phyloP scores from a whole-genome alignment of 1,140 invertebrate species.

The Galleria mellonella region DNA sequence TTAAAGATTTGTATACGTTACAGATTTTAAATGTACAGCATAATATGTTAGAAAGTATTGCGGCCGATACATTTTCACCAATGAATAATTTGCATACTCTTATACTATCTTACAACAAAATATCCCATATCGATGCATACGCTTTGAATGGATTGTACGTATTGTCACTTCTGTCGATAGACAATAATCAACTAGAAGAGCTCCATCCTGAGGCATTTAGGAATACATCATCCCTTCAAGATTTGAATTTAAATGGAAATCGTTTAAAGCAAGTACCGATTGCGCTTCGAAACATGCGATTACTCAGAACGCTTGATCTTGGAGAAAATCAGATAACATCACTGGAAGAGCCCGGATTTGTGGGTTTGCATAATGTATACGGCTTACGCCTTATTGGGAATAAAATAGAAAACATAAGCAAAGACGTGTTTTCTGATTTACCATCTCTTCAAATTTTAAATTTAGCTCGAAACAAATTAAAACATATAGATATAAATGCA shows the following conservation, averaged over 20 bases:
- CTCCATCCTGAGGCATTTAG: slow-evolving; percentile 87
- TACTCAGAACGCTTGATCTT: slow-evolving; percentile 87
- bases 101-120: slow-evolving; percentile 85
- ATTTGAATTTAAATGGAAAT: slow-evolving; percentile 91
- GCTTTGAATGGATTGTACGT: slow-evolving; percentile 87
- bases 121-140: slow-evolving; percentile 84
- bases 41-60: slow-evolving; percentile 86
- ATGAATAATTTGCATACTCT: slow-evolving; percentile 90
- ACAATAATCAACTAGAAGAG: slow-evolving; percentile 85
- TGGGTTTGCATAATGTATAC: slow-evolving; percentile 86
- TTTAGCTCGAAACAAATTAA: slow-evolving; percentile 89
- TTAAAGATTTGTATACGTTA: slow-evolving; percentile 86
- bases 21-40: slow-evolving; percentile 88
- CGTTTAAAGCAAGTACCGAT: slow-evolving; percentile 85
- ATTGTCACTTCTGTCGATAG: slow-evolving; percentile 83
- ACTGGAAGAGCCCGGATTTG: slow-evolving; percentile 86
- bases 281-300: slow-evolving; percentile 81
- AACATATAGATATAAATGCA: slow-evolving; percentile 85
- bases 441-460: slow-evolving; percentile 91
- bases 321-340: slow-evolving; percentile 87
- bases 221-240: slow-evolving; percentile 88
- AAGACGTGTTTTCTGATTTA: slow-evolving; percentile 85
- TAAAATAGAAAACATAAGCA: slow-evolving; percentile 89
- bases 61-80: slow-evolving; percentile 85
- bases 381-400: slow-evolving; percentile 91